Evolutionary conservation across 1,140 invertebrate species (phyloP).

Genomic region (Cataglyphis hispanica): DNA sequence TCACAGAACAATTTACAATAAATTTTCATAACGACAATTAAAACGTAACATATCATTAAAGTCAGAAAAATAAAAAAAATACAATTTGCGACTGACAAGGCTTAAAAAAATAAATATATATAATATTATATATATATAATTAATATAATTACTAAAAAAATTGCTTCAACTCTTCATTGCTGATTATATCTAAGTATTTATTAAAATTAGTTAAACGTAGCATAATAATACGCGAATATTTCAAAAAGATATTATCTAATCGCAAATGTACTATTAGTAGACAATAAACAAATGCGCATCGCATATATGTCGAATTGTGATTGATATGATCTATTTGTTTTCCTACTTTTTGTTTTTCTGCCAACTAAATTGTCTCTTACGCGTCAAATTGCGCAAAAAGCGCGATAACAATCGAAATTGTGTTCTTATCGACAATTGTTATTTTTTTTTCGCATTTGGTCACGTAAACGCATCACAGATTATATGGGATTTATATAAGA

Average conservation of each 20-base stretch:
- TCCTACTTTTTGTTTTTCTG: too few species aligned
- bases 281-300: not conserved
- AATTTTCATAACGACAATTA: not conserved
- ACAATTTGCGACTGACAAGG: not conserved
- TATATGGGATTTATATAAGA: conserved; percentile 31
- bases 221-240: not conserved
- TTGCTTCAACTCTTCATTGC: too few species aligned
- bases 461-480: not conserved
- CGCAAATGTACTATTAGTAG: not conserved
- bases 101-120: not conserved
- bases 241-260: not conserved
- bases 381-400: not conserved
- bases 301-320: not conserved
- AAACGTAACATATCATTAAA: not conserved
- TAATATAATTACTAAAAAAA: too few species aligned
- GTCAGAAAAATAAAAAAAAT: not conserved
- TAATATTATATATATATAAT: too few species aligned
- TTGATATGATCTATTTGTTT: too few species aligned
- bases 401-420: not conserved
- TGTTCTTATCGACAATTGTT: not conserved
- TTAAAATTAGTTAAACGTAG: not conserved
- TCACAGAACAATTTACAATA: not conserved
- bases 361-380: too few species aligned
- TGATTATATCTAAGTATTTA: not conserved
- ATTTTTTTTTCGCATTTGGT: not conserved